A percentile compares a stretch with the other conserved stretches of the same genome.
Evolutionary conservation across 2,113 vertebrate species (phyloP).

Genomic region (Cnemophilus loriae): DNA sequence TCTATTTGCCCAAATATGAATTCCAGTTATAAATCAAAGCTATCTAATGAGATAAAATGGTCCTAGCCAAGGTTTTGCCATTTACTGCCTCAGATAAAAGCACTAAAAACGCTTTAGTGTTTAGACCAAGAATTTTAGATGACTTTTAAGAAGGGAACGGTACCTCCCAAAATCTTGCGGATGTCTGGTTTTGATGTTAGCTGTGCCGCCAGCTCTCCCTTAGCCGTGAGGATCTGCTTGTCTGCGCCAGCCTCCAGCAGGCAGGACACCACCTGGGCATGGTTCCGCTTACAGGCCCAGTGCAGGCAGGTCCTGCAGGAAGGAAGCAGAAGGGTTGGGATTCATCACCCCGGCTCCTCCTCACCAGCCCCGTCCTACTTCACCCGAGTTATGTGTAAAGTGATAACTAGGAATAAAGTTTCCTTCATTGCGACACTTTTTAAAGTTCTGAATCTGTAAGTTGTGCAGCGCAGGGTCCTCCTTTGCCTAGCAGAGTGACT

Average conservation of each 20-base stretch:
- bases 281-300: slow-evolving; percentile 90
- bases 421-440: fast-evolving
- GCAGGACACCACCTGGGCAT: slow-evolving; percentile 80
- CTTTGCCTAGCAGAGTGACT: neutral
- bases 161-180: slow-evolving; percentile 82
- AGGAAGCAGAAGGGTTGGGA: neutral
- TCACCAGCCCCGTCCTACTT: fast-evolving
- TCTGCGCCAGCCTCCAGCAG: slow-evolving; percentile 81
- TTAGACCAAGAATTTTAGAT: neutral
- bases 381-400: fast-evolving
- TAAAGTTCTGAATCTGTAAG: neutral
- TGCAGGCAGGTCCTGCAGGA: slow-evolving; percentile 83
- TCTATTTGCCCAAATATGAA: neutral
- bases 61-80: neutral
- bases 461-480: neutral
- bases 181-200: slow-evolving; percentile 84
- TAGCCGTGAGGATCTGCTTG: slow-evolving; percentile 76
- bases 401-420: neutral
- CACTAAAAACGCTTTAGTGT: neutral
- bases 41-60: neutral
- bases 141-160: fast-evolving
- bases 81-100: neutral
- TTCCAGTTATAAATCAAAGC: neutral
- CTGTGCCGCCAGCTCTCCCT: slow-evolving; percentile 80
- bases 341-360: fast-evolving